Evolutionary conservation across 2,797 vertebrate species (phyloP).

Genomic region (Halcyon leucocephala): DNA sequence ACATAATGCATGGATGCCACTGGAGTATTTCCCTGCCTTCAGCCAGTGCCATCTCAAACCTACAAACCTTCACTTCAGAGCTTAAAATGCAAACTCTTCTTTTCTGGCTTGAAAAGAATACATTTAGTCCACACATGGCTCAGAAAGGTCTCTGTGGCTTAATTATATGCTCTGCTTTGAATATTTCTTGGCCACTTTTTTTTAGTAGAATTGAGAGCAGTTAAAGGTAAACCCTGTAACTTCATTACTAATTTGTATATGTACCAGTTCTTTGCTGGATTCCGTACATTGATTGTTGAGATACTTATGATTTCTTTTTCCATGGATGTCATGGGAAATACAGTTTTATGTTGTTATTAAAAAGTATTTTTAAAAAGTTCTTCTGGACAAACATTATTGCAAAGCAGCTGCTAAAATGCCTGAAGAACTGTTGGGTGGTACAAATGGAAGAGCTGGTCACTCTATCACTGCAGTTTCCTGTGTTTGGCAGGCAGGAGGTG

Average conservation of each 20-base stretch:
- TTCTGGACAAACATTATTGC: neutral
- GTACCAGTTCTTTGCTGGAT: neutral
- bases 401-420: neutral
- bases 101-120: neutral
- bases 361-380: neutral
- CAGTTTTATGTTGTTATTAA: neutral
- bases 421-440: neutral
- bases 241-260: neutral
- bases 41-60: neutral
- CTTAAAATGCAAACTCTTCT: neutral
- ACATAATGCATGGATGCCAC: neutral
- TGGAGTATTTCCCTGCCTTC: neutral
- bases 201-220: neutral
- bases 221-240: neutral
- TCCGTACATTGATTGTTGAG: neutral
- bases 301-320: neutral
- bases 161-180: neutral
- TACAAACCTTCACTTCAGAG: neutral
- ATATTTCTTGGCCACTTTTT: neutral
- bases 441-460: neutral
- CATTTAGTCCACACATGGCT: neutral
- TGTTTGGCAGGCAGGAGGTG: neutral
- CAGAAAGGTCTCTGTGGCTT: neutral
- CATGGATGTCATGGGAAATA: neutral
- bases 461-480: neutral